phyloP scores from a whole-genome alignment of 2,888 invertebrate genomes.

The Hipparchia semele region DNA sequence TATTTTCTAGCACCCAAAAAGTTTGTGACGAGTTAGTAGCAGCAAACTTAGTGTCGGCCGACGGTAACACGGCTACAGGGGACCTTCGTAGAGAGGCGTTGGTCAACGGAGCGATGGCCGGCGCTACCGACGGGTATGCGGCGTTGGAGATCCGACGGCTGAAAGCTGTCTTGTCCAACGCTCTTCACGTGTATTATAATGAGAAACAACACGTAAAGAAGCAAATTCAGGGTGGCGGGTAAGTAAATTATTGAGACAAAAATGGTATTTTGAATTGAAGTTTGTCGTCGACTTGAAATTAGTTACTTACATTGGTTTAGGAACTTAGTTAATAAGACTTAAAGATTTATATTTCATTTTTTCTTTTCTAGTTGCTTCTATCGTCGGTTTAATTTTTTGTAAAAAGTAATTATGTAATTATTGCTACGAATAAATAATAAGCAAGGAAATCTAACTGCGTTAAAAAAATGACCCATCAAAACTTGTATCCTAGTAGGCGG shows the following conservation, averaged over 20 bases:
- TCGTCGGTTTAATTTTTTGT: no score
- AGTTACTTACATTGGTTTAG: no score
- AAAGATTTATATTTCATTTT: no score
- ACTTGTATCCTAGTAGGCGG: no score
- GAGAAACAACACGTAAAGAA: constrained; percentile 97
- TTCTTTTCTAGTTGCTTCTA: no score
- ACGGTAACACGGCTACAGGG: constrained; percentile 64
- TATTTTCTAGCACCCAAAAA: constrained; percentile 65
- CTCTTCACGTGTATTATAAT: constrained; percentile 94
- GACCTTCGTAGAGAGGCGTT: constrained; percentile 72
- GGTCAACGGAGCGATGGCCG: constrained; percentile 73
- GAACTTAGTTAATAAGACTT: no score
- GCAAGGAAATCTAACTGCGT: no score
- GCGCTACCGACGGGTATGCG: constrained; percentile 85
- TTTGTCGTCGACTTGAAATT: no score
- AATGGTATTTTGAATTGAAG: no score
- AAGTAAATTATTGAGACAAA: constrained; percentile 47
- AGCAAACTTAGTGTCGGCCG: constrained; percentile 68
- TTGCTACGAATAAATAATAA: no score
- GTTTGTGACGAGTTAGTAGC: constrained; percentile 72
- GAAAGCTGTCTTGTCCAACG: constrained; percentile 88
- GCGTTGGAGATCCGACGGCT: constrained; percentile 90
- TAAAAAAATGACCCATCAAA: no score
- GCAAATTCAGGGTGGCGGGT: constrained; percentile 94
- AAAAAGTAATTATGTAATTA: no score